Evolutionary conservation across 2,113 vertebrate genomes (phyloP).

Genomic region (Aspiorhynchus laticeps): DNA sequence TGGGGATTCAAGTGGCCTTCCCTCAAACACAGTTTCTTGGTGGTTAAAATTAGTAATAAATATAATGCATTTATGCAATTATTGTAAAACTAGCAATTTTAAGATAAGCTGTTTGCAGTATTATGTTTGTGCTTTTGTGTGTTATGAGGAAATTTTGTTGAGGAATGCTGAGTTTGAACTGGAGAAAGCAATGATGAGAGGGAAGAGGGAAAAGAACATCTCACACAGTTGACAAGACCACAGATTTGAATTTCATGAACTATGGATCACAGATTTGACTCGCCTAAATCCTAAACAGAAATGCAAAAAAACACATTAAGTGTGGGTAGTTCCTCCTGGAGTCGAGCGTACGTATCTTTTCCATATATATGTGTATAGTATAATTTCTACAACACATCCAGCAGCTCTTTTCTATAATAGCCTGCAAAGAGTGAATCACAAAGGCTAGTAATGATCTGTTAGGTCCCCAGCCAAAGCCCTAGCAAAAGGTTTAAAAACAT

Average conservation of each 20-base stretch:
- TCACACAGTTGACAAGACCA: constrained; percentile 1
- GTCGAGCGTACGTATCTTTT: background rate
- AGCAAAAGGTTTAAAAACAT: constrained; percentile 38
- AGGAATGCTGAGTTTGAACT: constrained; percentile 1
- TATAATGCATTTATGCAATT: constrained; percentile 29
- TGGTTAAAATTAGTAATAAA: constrained; percentile 5
- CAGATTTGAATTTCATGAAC: constrained; percentile 34
- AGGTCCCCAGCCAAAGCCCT: background rate
- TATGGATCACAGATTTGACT: constrained; percentile 25
- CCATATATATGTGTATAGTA: background rate
- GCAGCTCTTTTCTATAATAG: background rate
- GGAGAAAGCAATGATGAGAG: constrained; percentile 2
- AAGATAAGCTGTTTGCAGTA: constrained; percentile 25
- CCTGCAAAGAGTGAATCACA: constrained; percentile 19
- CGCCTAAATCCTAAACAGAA: constrained; percentile 28
- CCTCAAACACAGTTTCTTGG: background rate
- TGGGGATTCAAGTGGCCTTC: background rate
- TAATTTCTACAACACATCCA: background rate
- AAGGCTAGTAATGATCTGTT: background rate
- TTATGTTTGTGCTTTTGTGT: background rate
- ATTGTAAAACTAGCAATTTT: background rate
- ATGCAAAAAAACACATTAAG: background rate
- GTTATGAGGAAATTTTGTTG: constrained; percentile 14
- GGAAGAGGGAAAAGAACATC: background rate
- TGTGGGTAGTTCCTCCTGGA: background rate